These are phyloP conservation scores for Nymphalis urticae DNA, from an alignment of 2,888 invertebrate species.

Conservation along the genomic window DNA sequence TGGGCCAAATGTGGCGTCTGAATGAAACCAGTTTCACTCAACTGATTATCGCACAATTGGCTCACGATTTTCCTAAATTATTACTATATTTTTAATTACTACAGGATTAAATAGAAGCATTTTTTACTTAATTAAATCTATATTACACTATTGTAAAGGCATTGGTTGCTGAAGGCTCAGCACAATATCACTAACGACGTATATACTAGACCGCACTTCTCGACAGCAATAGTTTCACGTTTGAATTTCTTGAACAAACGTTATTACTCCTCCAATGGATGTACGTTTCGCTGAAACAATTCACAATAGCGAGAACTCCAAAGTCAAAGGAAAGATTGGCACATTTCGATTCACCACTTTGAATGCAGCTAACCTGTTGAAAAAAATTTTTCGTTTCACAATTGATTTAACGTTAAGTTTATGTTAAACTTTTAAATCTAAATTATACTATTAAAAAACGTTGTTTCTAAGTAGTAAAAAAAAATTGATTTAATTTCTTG, in stretches of 20 bases:
- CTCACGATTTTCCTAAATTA: too few species aligned
- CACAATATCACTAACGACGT: slow-evolving; percentile 55
- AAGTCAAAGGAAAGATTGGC: slow-evolving; percentile 72
- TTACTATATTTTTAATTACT: too few species aligned
- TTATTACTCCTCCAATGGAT: slow-evolving; percentile 73
- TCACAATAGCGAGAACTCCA: slow-evolving; percentile 70
- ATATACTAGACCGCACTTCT: slow-evolving; percentile 47
- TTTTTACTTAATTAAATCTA: neutral
- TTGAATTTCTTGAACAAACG: slow-evolving; percentile 77
- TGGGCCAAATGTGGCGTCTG: too few species aligned
- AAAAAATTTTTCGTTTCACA: neutral
- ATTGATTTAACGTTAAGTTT: too few species aligned
- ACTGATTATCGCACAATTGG: too few species aligned
- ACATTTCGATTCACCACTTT: slow-evolving; percentile 32
- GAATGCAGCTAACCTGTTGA: slow-evolving; percentile 10
- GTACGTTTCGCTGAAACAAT: slow-evolving; percentile 73
- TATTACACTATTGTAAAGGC: slow-evolving; percentile 46
- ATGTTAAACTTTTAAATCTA: too few species aligned
- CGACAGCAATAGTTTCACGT: slow-evolving; percentile 70
- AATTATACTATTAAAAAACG: too few species aligned
- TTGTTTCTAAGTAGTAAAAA: too few species aligned
- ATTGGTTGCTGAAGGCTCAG: slow-evolving; percentile 43
- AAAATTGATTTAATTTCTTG: too few species aligned
- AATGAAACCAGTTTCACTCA: too few species aligned
- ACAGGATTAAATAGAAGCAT: too few species aligned